Conservation (phyloP, 2,113 vertebrate species). For the Anarrhichthys ocellatus region DNA sequence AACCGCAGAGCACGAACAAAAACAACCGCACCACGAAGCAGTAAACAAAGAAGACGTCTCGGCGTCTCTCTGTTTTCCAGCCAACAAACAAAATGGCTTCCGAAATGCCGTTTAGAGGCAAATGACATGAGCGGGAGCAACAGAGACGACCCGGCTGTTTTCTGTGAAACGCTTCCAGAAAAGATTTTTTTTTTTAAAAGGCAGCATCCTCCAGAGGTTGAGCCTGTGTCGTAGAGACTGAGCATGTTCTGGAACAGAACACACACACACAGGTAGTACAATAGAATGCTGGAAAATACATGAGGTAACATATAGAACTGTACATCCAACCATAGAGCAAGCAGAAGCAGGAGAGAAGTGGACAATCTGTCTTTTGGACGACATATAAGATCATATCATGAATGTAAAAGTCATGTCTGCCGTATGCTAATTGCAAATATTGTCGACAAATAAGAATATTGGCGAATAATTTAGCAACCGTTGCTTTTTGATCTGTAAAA, state of each 20-base stretch:
- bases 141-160: conserved; percentile 1
- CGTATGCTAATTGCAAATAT: neutral
- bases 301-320: neutral
- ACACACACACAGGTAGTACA: neutral
- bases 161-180: conserved; percentile 30
- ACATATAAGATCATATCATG: neutral
- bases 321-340: neutral
- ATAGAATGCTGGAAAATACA: neutral
- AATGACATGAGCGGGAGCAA: conserved; percentile 34
- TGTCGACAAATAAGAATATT: neutral
- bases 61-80: conserved; percentile 61
- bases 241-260: neutral
- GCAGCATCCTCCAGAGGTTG: neutral
- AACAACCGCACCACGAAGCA: conserved; percentile 52
- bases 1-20: conserved; percentile 50
- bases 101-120: conserved; percentile 41
- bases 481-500: neutral
- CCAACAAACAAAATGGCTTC: conserved; percentile 75
- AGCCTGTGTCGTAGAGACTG: neutral
- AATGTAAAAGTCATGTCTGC: neutral
- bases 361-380: neutral
- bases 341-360: neutral
- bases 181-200: conserved; percentile 3
- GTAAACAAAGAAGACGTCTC: conserved; percentile 70
- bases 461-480: neutral